A percentile compares a stretch with the other conserved stretches of the same genome.
These are phyloP conservation scores for Lasioglossum marginatum DNA, from an alignment of 2,888 invertebrate genomes.

Conservation along the genomic window DNA sequence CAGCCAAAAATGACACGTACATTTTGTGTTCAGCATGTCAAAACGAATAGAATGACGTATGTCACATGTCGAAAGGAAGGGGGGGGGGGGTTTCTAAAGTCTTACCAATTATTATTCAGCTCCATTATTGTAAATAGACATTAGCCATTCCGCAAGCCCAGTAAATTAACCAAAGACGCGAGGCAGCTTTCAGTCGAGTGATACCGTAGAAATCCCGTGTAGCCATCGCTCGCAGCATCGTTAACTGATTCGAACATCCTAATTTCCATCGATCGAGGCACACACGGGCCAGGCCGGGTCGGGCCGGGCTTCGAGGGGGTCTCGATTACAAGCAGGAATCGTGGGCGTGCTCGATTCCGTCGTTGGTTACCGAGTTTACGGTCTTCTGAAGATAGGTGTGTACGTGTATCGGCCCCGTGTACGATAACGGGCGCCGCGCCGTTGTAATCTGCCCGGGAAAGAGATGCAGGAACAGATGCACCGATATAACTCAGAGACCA, in stretches of 20 bases:
- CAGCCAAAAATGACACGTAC: too few species aligned
- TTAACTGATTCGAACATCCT: conserved; percentile 54
- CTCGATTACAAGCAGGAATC: conserved; percentile 53
- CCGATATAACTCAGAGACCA: background rate
- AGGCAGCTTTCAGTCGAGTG: conserved; percentile 6
- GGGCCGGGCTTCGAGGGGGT: conserved; percentile 29
- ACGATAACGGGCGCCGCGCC: conserved; percentile 30
- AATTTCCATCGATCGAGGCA: conserved; percentile 52
- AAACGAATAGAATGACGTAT: too few species aligned
- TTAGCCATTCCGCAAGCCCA: background rate
- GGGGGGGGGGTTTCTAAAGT: too few species aligned
- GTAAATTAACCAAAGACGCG: conserved; percentile 26
- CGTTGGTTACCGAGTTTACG: conserved; percentile 58
- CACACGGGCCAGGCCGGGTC: background rate
- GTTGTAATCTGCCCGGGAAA: conserved; percentile 32
- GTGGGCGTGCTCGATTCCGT: conserved; percentile 54
- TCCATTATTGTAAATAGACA: background rate
- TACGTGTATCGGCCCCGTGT: conserved; percentile 19
- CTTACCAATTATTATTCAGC: too few species aligned
- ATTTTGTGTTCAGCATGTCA: too few species aligned
- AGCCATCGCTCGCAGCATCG: background rate
- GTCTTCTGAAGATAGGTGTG: conserved; percentile 29
- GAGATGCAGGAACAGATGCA: conserved; percentile 35
- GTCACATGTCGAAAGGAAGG: too few species aligned
- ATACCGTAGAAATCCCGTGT: conserved; percentile 24